Conservation (phyloP, 2,797 vertebrate genomes). For the Microcaecilia unicolor region DNA sequence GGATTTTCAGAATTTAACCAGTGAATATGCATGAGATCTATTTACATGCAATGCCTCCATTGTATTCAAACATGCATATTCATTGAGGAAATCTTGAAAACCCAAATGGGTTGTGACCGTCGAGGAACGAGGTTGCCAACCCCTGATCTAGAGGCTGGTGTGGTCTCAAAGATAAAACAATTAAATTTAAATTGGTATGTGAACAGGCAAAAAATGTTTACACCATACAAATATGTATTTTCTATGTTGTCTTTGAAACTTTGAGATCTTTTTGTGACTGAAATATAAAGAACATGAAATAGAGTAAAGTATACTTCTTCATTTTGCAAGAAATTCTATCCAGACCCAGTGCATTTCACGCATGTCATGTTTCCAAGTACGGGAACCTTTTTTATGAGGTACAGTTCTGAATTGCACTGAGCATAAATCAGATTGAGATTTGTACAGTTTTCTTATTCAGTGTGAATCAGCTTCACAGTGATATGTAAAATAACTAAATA, state of each 20-base stretch:
- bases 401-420: not conserved
- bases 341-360: not conserved
- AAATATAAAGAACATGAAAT: not conserved
- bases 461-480: conserved; percentile 53
- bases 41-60: too few relatives aligned
- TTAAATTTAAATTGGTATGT: too few relatives aligned
- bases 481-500: conserved; percentile 58
- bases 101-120: too few relatives aligned
- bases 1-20: too few relatives aligned
- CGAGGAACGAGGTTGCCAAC: too few relatives aligned
- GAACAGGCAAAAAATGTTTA: not conserved
- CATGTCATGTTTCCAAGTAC: accelerated
- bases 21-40: too few relatives aligned
- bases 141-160: too few relatives aligned
- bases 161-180: too few relatives aligned
- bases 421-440: conserved; percentile 42
- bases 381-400: accelerated
- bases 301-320: too few relatives aligned
- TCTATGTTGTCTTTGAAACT: not conserved
- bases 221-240: not conserved
- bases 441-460: conserved; percentile 66
- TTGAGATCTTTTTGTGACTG: not conserved
- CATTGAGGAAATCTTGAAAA: too few relatives aligned
- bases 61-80: too few relatives aligned
- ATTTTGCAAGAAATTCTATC: too few relatives aligned